phyloP scores from a whole-genome alignment of 2,888 invertebrate genomes.

The Sarcophaga variegata region DNA sequence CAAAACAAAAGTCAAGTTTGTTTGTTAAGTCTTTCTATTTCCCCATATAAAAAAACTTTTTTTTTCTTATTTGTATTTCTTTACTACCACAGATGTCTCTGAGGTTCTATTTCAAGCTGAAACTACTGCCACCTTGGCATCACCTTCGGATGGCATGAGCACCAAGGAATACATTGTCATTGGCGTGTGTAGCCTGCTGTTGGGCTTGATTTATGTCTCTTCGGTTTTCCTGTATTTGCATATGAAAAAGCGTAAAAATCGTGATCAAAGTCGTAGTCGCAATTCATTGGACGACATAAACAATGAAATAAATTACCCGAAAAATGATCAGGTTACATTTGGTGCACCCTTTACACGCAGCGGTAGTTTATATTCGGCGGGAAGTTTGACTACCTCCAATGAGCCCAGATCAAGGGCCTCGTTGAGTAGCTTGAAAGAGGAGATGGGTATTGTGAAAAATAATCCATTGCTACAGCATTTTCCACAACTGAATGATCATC shows the following conservation, averaged over 20 bases:
- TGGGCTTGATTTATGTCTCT: slow-evolving; percentile 93
- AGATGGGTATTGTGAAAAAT: slow-evolving; percentile 89
- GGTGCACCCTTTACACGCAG: slow-evolving; percentile 80
- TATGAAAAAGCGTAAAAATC: slow-evolving; percentile 85
- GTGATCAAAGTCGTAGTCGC: slow-evolving; percentile 77
- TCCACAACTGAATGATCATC: slow-evolving; percentile 83
- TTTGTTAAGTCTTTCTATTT: too few species aligned
- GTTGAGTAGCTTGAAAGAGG: slow-evolving; percentile 83
- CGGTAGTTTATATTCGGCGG: slow-evolving; percentile 79
- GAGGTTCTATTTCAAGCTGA: slow-evolving; percentile 90
- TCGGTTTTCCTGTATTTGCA: slow-evolving; percentile 92
- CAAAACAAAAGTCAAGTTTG: too few species aligned
- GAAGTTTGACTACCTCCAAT: slow-evolving; percentile 75
- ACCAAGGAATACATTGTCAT: slow-evolving; percentile 92
- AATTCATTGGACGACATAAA: slow-evolving; percentile 78
- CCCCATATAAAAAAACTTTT: slow-evolving; percentile 76
- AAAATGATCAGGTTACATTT: slow-evolving; percentile 81
- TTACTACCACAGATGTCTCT: slow-evolving; percentile 86
- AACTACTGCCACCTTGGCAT: slow-evolving; percentile 84
- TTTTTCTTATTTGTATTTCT: not conserved
- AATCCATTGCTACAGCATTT: slow-evolving; percentile 89
- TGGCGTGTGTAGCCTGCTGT: slow-evolving; percentile 90
- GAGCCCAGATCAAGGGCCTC: slow-evolving; percentile 76
- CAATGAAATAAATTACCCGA: slow-evolving; percentile 82
- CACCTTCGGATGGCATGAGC: slow-evolving; percentile 85